Conservation (phyloP, 2,113 vertebrate genomes). For the Solea solea region DNA sequence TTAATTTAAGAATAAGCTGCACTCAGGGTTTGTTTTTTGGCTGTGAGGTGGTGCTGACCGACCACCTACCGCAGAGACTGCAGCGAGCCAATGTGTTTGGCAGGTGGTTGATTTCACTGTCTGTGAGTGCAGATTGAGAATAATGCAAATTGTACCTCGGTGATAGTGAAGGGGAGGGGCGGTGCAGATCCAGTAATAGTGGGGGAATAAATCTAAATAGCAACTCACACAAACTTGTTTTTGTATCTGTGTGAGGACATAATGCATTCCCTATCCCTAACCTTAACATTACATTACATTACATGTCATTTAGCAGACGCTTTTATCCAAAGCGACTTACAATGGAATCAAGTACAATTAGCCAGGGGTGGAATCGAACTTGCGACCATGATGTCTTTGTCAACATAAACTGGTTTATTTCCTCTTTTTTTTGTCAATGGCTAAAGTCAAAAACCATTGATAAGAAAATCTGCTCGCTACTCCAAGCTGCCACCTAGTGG, state of each 20-base stretch:
- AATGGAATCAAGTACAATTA: too few relatives aligned
- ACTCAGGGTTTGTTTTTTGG: neutral
- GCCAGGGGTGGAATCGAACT: too few relatives aligned
- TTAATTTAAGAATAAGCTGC: neutral
- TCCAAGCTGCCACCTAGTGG: slow-evolving; percentile 63
- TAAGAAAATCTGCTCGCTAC: neutral
- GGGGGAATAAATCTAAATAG: neutral
- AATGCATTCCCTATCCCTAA: too few relatives aligned
- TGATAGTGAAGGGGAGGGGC: neutral
- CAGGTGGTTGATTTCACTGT: neutral
- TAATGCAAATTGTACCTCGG: neutral
- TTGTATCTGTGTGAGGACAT: too few relatives aligned
- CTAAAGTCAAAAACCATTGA: neutral
- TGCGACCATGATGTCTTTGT: too few relatives aligned
- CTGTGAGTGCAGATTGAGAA: neutral
- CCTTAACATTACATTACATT: too few relatives aligned
- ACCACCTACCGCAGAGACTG: neutral
- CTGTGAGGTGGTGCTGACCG: too few relatives aligned
- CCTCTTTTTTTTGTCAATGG: slow-evolving; percentile 11
- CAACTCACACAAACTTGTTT: neutral
- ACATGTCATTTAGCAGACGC: too few relatives aligned
- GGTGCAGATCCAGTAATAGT: neutral
- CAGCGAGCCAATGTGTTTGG: neutral
- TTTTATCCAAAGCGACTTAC: too few relatives aligned
- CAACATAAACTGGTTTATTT: neutral